Evolutionary conservation across 2,888 invertebrate species (phyloP), one percentile per base, ranked within the genome.

Genomic region (Shargacucullia verbasci): DNA sequence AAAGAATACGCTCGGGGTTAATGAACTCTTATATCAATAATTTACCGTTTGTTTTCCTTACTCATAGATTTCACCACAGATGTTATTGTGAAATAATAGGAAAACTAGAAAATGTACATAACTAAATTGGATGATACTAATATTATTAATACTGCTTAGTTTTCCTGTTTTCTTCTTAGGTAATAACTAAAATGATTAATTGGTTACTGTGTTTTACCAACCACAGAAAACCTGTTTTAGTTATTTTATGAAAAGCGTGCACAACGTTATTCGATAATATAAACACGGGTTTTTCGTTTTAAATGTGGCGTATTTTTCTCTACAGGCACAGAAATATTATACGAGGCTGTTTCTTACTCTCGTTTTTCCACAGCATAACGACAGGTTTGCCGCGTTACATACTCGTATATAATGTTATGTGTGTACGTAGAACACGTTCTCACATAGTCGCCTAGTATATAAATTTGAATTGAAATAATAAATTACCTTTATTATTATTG

Each of bases 11-110:
- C 46, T 9, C 34, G 15, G 40, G 57, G 60, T 47, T 40, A 63
- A 70, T 54, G 60, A 61, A 45, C 53, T 50, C 48, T n/a, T 54
- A 72, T 29, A 57, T 45, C n/a, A n/a, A n/a, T 29, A 48, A 43
- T 62, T 56, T 59, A 55, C 73, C 66, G 70, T 70, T 73, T n/a
- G 43, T 49, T 37, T n/a, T 34, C 31, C 14, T 20, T 11, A 35
- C 37, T 11, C 7, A 27, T 15, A 9, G 25, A 43, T 48, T 53
- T 10, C 35, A 39, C 9, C 39, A 50, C 37, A 7, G 38, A 9
- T 29, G n/a, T n/a, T n/a, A n/a, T n/a, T n/a, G n/a, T n/a, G n/a
- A n/a, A n/a, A n/a, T n/a, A n/a, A n/a, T n/a, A n/a, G n/a, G n/a
- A n/a, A n/a, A n/a, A n/a, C n/a, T n/a, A n/a, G n/a, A n/a, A n/a